Conservation (phyloP, 1,140 invertebrate species). For the Trichomalopsis sarcophagae region DNA sequence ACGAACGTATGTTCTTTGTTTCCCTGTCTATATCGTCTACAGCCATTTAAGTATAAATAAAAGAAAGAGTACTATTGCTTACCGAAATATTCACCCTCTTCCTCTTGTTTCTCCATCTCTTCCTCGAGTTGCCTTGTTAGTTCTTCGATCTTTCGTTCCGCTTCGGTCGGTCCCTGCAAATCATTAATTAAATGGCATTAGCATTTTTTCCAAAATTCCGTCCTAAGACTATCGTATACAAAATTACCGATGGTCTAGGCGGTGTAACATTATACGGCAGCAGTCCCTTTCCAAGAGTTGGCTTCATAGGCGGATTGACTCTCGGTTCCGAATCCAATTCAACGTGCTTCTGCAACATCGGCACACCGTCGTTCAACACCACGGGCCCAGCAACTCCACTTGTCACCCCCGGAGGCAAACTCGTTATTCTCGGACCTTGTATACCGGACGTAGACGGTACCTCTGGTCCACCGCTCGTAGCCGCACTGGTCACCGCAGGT, state of each 20-base stretch:
- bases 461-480: slow-evolving; percentile 42
- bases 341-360: slow-evolving; percentile 64
- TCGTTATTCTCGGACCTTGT: slow-evolving; percentile 67
- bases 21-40: background rate
- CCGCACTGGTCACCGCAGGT: slow-evolving; percentile 61
- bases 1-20: background rate
- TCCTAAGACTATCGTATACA: slow-evolving; percentile 38
- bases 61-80: slow-evolving; percentile 64
- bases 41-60: background rate
- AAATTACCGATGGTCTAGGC: slow-evolving; percentile 80
- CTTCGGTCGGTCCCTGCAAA: slow-evolving; percentile 87
- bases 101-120: slow-evolving; percentile 95
- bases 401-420: slow-evolving; percentile 71
- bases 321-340: slow-evolving; percentile 62
- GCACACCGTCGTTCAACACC: slow-evolving; percentile 67
- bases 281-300: slow-evolving; percentile 81
- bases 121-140: slow-evolving; percentile 92
- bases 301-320: slow-evolving; percentile 67
- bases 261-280: slow-evolving; percentile 92
- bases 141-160: slow-evolving; percentile 93
- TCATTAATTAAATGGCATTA: background rate
- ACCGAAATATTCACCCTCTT: slow-evolving; percentile 98
- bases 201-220: background rate
- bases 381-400: slow-evolving; percentile 73
- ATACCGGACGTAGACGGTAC: slow-evolving; percentile 56